phyloP scores from a whole-genome alignment of 2,797 vertebrate species.

The Zalophus californianus region DNA sequence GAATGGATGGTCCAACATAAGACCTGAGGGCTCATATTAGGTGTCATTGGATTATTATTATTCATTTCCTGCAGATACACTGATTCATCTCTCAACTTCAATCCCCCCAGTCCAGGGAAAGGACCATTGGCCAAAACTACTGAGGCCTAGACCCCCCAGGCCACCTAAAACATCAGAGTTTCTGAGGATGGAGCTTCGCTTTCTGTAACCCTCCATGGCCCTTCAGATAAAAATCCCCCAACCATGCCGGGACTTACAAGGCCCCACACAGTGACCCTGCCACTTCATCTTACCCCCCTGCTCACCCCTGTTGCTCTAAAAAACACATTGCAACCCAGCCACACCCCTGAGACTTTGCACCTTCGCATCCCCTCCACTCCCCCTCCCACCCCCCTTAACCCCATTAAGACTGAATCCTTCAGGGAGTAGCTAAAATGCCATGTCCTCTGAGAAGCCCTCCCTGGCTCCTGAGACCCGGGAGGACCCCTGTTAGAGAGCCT shows the following conservation, averaged over 20 bases:
- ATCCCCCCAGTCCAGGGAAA: not conserved
- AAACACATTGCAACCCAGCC: not conserved
- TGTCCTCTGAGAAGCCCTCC: not conserved
- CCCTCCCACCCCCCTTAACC: not conserved
- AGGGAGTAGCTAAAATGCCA: not conserved
- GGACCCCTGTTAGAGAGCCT: not conserved
- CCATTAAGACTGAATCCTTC: not conserved
- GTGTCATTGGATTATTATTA: not conserved
- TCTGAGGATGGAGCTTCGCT: not conserved
- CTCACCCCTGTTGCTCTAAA: not conserved
- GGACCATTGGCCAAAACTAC: not conserved
- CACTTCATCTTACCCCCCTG: not conserved
- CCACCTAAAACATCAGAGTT: not conserved
- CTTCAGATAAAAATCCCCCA: not conserved
- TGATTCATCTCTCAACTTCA: not conserved
- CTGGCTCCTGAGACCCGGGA: not conserved
- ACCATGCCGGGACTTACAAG: not conserved
- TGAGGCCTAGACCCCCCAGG: not conserved
- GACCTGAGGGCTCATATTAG: not conserved
- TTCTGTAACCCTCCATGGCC: not conserved
- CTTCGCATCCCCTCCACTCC: not conserved
- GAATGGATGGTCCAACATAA: no score
- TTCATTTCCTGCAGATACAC: not conserved
- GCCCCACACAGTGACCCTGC: no score
- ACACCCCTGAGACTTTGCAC: not conserved